Evolutionary conservation across 2,113 vertebrate genomes (phyloP), one percentile per base, ranked within the genome.

Genomic region (Amblyopsis rosae): DNA sequence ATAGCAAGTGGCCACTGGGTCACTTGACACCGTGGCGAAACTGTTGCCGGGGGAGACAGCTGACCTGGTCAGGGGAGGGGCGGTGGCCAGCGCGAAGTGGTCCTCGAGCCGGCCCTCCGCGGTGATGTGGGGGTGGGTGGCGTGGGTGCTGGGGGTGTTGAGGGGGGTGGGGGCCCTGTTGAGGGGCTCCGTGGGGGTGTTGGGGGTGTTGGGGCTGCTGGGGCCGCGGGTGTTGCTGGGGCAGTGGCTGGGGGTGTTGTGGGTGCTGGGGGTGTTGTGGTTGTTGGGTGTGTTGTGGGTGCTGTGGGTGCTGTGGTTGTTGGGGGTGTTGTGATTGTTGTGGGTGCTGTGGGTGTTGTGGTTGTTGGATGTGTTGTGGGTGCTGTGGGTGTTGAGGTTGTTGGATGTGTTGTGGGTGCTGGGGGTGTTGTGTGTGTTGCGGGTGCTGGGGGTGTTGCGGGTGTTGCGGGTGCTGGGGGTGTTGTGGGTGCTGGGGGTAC

Each of bases 31-130:
- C 19, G 2, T 19, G 19, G 19, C 2, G 19, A 19, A 19, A 19
- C 2, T 19, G 19, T 19, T 19, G 17, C n/a, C n/a, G 32, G 11
- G 12, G 6, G 12, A 67, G 35, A 87, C 82, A 80, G 73, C 82
- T 92, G 59, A 98, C 96, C 96, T 97, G 98, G 86, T 99, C 98
- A 47, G 94, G 95, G 91, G 96, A 92, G 59, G 96, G 96, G 81
- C 96, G 95, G 87, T 98, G 98, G 86, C 96, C 97, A 81, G 94
- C 88, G 67, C 96, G 95, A 5, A 95, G 95, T 17, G 94, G 93
- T 83, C 95, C 92, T 69, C 93, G 80, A 48, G 80, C 73, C 0
- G 91, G 87, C 12, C 89, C 92, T 57, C 92, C 90, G 6, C 90
- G 90, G 70, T 90, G 89, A 66, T 91, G 91, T 17, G 90, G 90